Evolutionary conservation across 2,113 vertebrate species (phyloP).

Genomic region (human): DNA sequence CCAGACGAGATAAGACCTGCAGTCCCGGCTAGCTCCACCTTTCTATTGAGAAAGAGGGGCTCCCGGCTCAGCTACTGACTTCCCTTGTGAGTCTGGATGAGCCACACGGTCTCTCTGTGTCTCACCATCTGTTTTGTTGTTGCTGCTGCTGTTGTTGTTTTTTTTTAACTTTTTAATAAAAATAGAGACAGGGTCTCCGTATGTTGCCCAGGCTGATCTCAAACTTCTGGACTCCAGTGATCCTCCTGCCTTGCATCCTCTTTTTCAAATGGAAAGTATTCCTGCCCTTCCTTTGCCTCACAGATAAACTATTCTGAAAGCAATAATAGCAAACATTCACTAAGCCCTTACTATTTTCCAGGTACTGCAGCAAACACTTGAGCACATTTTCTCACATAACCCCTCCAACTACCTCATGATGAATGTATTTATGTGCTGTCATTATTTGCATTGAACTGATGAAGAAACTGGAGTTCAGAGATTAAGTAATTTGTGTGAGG

Average conservation of each 20-base stretch:
- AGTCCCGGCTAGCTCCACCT: neutral
- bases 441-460: neutral
- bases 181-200: too few species aligned
- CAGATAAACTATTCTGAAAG: neutral
- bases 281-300: neutral
- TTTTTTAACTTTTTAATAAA: too few species aligned
- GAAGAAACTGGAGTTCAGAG: neutral
- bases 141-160: too few species aligned
- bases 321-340: neutral
- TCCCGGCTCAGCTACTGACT: neutral
- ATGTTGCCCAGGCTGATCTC: too few species aligned
- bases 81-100: neutral
- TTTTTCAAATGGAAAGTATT: neutral
- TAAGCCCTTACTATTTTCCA: fast-evolving
- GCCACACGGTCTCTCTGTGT: neutral
- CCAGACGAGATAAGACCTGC: neutral
- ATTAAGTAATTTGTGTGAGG: neutral
- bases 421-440: neutral
- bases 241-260: neutral
- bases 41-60: neutral
- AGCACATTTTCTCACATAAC: fast-evolving
- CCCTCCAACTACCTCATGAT: fast-evolving
- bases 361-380: neutral
- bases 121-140: neutral
- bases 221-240: too few species aligned